These are phyloP conservation scores for Xerus inauris DNA, from an alignment of 2,113 vertebrate genomes.

Conservation along the genomic window DNA sequence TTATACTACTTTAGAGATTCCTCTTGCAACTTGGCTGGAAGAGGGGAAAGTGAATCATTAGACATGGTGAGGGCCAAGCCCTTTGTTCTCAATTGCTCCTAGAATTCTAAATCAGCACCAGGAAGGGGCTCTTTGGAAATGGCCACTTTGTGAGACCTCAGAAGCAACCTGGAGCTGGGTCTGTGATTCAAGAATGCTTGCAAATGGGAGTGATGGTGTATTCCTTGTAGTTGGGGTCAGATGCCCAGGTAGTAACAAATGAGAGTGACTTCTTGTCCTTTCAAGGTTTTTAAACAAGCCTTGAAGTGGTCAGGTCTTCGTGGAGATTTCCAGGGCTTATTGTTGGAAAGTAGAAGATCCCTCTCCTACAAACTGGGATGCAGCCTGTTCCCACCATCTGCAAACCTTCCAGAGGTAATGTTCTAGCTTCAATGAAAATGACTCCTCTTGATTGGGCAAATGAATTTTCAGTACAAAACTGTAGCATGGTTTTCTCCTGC, in stretches of 20 bases:
- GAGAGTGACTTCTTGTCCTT: not conserved
- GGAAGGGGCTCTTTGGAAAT: not conserved
- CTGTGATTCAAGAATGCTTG: not conserved
- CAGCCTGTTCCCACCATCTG: not conserved
- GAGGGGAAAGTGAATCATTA: not conserved
- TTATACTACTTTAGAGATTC: not conserved
- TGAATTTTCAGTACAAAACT: not conserved
- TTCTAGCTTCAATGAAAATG: not conserved
- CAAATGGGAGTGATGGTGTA: too few species aligned
- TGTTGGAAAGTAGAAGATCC: not conserved
- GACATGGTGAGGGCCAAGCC: not conserved
- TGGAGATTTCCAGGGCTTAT: not conserved
- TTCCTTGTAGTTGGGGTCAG: not conserved
- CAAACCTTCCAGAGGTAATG: not conserved
- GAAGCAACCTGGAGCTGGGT: not conserved
- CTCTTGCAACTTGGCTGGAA: slow-evolving; percentile 15
- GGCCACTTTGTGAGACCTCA: not conserved
- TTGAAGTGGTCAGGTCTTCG: not conserved
- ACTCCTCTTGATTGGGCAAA: not conserved
- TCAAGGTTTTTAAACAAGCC: not conserved
- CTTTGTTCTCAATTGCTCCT: not conserved
- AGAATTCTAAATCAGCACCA: slow-evolving; percentile 6
- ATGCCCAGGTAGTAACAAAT: too few species aligned
- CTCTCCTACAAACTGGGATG: rapidly evolving
- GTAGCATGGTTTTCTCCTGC: not conserved